Conservation (phyloP, 2,113 vertebrate genomes). For the Hippopotamus amphibius region DNA sequence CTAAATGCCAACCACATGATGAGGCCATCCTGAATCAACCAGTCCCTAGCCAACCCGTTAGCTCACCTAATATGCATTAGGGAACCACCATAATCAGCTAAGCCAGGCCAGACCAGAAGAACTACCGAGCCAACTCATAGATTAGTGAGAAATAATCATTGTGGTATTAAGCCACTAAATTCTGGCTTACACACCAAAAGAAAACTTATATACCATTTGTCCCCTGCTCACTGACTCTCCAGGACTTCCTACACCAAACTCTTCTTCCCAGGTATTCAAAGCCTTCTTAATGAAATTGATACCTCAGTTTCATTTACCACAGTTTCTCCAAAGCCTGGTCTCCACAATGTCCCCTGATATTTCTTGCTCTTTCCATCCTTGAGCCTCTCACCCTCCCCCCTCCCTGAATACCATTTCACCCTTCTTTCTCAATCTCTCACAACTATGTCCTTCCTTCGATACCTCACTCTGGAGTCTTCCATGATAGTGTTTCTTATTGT, state of each 20-base stretch:
- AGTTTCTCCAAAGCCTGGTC: neutral
- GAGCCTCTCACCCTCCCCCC: neutral
- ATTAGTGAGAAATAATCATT: neutral
- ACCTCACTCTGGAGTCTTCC: neutral
- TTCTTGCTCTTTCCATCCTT: slow-evolving; percentile 1
- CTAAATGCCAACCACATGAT: neutral
- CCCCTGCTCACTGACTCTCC: neutral
- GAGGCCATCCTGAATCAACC: neutral
- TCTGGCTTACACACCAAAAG: slow-evolving; percentile 15
- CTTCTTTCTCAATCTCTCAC: neutral
- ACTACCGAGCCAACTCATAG: neutral
- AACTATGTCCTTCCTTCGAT: neutral
- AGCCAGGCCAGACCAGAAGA: slow-evolving; percentile 17
- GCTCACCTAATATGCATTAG: neutral
- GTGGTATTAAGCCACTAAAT: neutral
- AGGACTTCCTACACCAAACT: neutral
- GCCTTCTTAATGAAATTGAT: neutral
- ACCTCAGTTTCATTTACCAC: neutral
- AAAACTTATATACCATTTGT: neutral
- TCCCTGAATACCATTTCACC: neutral
- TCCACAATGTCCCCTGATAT: neutral
- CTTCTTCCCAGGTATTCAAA: neutral
- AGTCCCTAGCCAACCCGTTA: neutral
- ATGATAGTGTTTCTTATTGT: neutral
- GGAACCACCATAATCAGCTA: neutral